Evolutionary conservation across 2,797 vertebrate species (phyloP).

Genomic region (Clarias fuscus): DNA sequence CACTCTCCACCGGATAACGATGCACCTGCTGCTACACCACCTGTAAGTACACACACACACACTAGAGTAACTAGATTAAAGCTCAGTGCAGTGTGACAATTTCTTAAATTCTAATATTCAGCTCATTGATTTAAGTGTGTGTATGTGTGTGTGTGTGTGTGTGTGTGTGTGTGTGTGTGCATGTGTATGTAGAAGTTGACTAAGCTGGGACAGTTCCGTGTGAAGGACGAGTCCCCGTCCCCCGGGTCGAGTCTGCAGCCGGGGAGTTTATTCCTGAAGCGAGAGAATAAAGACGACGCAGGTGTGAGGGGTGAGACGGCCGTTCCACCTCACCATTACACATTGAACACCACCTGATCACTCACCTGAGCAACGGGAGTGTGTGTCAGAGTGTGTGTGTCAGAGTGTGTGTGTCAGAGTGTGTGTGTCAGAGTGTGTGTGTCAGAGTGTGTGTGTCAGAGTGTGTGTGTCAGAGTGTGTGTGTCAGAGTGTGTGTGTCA

Average conservation of each 20-base stretch:
- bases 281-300: conserved; percentile 72
- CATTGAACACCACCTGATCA: neutral
- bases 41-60: conserved; percentile 73
- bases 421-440: no score
- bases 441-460: no score
- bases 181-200: conserved; percentile 77
- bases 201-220: conserved; percentile 86
- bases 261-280: conserved; percentile 84
- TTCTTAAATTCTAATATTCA: neutral
- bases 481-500: neutral
- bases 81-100: neutral
- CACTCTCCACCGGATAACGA: conserved; percentile 84
- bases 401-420: no score
- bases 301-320: conserved; percentile 49
- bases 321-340: neutral
- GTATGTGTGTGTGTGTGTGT: neutral
- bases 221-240: conserved; percentile 83
- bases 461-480: no score
- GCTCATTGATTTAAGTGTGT: neutral
- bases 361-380: no score
- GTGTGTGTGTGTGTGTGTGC: neutral
- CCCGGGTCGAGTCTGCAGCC: conserved; percentile 74
- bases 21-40: conserved; percentile 69
- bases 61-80: neutral
- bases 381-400: no score